These are phyloP conservation scores for Melangyna quadrimaculata DNA, from an alignment of 2,888 invertebrate genomes.

Conservation along the genomic window DNA sequence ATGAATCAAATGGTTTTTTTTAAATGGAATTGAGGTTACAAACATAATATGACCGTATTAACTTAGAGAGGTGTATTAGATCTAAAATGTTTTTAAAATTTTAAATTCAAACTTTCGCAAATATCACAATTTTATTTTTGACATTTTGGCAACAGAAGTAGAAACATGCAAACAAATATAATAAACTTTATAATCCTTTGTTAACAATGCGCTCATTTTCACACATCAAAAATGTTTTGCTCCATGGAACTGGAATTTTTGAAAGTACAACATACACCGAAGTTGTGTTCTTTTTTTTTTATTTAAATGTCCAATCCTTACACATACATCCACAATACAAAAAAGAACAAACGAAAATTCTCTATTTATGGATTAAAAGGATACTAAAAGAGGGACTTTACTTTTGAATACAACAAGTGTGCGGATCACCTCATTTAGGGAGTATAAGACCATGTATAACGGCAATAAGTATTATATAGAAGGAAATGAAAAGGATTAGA, in stretches of 20 bases:
- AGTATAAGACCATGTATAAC: not conserved
- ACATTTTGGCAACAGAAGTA: not conserved
- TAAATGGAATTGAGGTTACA: not conserved
- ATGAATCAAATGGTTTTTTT: not conserved
- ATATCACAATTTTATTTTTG: not conserved
- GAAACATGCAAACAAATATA: not conserved
- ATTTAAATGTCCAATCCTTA: not conserved
- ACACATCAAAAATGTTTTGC: not conserved
- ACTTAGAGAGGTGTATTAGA: not conserved
- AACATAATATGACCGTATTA: not conserved
- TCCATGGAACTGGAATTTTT: not conserved
- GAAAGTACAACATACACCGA: not conserved
- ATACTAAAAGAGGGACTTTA: not conserved
- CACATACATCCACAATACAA: not conserved
- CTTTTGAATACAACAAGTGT: conserved; percentile 26
- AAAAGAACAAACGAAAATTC: not conserved
- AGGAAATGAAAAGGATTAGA: conserved; percentile 39
- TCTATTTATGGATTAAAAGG: conserved; percentile 19
- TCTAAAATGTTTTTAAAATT: not conserved
- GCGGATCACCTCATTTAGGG: conserved; percentile 17
- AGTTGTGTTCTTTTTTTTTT: not conserved
- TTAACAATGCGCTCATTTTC: not conserved
- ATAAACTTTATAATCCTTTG: not conserved
- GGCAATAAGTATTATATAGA: not conserved
- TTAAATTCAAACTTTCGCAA: no score